These are phyloP conservation scores for Tauraco hartlaubi DNA, from an alignment of 2,797 vertebrate species.

Conservation along the genomic window DNA sequence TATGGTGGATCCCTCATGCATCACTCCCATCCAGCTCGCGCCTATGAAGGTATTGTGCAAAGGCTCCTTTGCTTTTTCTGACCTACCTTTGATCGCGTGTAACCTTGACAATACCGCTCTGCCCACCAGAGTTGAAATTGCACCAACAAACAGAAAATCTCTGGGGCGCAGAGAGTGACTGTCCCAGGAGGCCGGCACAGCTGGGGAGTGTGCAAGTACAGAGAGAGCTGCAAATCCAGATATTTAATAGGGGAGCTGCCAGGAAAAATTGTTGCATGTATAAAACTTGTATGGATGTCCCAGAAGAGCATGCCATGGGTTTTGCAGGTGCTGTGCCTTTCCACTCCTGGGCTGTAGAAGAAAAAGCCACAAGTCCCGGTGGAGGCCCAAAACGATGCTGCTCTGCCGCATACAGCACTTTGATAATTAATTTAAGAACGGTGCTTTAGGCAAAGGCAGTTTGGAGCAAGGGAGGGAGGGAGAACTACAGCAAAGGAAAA, in stretches of 20 bases:
- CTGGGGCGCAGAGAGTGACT: neutral
- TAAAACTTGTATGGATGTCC: neutral
- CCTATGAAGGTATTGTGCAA: constrained; percentile 93
- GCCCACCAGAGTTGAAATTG: too few relatives aligned
- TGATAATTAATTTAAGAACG: neutral
- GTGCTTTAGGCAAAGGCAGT: constrained; percentile 44
- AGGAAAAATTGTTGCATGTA: neutral
- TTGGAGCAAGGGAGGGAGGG: neutral
- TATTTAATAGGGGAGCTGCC: neutral
- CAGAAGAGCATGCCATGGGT: neutral
- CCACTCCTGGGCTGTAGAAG: neutral
- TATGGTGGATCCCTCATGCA: constrained; percentile 99
- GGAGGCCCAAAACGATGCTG: neutral
- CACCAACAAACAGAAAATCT: too few relatives aligned
- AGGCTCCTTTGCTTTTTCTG: neutral
- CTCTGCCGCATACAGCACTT: neutral
- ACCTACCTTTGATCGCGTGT: neutral
- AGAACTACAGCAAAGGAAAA: neutral
- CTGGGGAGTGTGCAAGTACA: neutral
- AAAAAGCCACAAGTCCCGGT: neutral
- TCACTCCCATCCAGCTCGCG: constrained; percentile 97
- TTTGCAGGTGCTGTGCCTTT: neutral
- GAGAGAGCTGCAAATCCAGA: neutral
- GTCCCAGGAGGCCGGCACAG: fast-evolving
- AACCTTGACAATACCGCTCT: neutral